Percentiles rank a stretch among this genome's conserved stretches.
These are phyloP conservation scores for Alectoris magna DNA, from an alignment of 2,797 vertebrate species.

Conservation along the genomic window DNA sequence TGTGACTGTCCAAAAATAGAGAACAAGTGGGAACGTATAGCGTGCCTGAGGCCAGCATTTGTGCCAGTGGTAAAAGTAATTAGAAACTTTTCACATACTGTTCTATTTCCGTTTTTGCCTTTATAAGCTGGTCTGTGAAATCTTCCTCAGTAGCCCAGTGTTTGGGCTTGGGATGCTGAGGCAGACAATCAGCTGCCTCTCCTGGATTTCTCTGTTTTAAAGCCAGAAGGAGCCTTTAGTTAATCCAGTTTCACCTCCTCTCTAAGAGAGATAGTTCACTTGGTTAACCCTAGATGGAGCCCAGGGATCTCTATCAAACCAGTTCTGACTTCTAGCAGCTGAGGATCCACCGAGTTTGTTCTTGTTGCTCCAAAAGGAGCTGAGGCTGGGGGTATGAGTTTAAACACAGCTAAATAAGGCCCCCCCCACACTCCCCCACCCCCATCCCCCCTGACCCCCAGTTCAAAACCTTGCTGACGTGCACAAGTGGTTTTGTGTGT, in stretches of 20 bases:
- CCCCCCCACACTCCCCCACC: too few species aligned
- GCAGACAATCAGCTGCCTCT: neutral
- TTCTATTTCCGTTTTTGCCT: neutral
- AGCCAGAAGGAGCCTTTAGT: neutral
- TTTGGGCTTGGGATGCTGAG: neutral
- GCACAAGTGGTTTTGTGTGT: accelerated
- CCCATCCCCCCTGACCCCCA: too few species aligned
- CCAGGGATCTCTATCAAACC: neutral
- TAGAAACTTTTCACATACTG: neutral
- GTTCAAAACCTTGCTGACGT: neutral
- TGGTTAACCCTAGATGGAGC: neutral
- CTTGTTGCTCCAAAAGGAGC: neutral
- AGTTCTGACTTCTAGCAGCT: neutral
- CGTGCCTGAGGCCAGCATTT: neutral
- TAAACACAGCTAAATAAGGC: neutral
- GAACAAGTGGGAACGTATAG: accelerated
- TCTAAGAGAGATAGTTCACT: neutral
- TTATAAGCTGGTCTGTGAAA: neutral
- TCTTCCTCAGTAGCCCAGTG: neutral
- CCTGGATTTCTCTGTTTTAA: neutral
- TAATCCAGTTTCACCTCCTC: neutral
- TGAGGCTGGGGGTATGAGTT: accelerated
- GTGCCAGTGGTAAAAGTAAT: neutral
- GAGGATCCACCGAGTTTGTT: neutral
- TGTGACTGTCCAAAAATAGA: neutral